Evolutionary conservation across 2,113 vertebrate species (phyloP).

Genomic region (Ariopsis seemanni): DNA sequence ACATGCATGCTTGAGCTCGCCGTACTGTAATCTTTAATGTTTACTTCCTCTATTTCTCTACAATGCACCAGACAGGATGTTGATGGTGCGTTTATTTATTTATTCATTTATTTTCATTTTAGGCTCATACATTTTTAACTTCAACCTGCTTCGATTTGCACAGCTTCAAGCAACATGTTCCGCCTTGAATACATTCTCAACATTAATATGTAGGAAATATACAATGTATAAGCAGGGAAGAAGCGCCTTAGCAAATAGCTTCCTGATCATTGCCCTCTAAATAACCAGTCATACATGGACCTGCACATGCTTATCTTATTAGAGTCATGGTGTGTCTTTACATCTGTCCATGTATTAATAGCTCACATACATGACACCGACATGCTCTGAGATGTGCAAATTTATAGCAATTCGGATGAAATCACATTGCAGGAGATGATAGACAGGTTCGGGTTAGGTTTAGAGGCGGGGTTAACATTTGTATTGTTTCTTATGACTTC

Average conservation of each 20-base stretch:
- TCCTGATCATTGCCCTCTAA: neutral
- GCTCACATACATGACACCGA: neutral
- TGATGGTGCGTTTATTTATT: neutral
- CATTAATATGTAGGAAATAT: conserved; percentile 11
- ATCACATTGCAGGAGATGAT: neutral
- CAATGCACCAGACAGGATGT: neutral
- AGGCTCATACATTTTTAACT: neutral
- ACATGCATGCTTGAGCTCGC: neutral
- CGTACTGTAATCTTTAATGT: neutral
- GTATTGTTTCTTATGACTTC: neutral
- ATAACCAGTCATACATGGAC: conserved; percentile 6
- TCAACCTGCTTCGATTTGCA: neutral
- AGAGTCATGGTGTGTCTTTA: neutral
- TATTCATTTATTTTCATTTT: neutral
- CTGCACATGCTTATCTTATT: conserved; percentile 1
- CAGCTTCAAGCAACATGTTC: neutral
- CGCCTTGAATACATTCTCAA: conserved; percentile 2
- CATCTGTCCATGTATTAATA: neutral
- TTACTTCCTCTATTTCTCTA: neutral
- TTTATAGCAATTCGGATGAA: neutral
- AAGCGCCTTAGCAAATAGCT: neutral
- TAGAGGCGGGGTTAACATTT: neutral
- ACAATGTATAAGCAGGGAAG: too few species aligned
- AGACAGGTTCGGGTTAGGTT: neutral
- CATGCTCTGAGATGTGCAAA: too few species aligned